Evolutionary conservation across 2,797 vertebrate species (phyloP), one percentile per base, ranked within the genome.

Genomic region (Vespertilio murinus): DNA sequence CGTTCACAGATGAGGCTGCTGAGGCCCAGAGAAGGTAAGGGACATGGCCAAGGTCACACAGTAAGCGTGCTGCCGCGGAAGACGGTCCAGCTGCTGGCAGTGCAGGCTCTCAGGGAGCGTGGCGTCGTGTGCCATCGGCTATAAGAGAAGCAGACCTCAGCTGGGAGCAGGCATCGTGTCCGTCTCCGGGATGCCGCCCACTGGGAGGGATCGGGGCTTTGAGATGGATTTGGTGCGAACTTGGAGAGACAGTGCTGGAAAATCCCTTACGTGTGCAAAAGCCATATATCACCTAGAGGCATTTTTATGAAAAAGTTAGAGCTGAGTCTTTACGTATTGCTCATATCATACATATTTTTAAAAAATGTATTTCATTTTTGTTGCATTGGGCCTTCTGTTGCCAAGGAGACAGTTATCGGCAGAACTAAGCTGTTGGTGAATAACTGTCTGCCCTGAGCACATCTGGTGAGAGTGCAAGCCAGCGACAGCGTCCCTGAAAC

Each of bases 351-450:
- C 20, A 69, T 74, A 54, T 75, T 56, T 45, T 33, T 11, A 0
- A 38, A 25, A 52, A 74, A 23, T 4, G 28, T 61, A 87, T 90
- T 91, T 96, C 71, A 35, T 79, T 81, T 89, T 73, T 84, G 40
- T 95, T 91, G 78, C 82, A 69, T 47, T 49, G 38, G 83, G 47
- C 33, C 61, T 67, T 79, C 67, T 40, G 94, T 97, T 96, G 93
- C 94, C 95, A 95, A 74, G 96, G 96, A 96, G 96, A 97, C 83
- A 30, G 56, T 89, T 91, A 89, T 84, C 25, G 20, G 95, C 69
- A 88, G 91, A 94, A 91, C n/a, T 78, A 96, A 94, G 81, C 87
- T 91, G 71, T 38, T 95, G 87, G 45, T 95, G 91, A 94, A 88
- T 97, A 95, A 96, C 74, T 94, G 35, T n/a, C 81, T 80, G 40